phyloP scores from a whole-genome alignment of 2,888 invertebrate genomes.

The Agrypnus murinus region DNA sequence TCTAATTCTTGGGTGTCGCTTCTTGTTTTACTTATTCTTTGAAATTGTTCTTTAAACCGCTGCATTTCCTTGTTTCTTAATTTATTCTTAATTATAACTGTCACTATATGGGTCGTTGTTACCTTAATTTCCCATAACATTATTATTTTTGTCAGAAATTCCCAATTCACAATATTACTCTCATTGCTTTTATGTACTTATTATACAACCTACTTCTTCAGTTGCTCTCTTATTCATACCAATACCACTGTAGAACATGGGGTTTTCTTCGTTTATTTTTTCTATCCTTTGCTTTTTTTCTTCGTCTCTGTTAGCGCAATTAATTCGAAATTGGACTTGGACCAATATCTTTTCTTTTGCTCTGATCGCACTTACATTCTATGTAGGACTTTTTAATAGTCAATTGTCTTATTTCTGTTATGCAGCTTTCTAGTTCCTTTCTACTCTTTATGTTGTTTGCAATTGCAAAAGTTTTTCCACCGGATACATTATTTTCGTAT shows the following conservation, averaged over 20 bases:
- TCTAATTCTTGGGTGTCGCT: too few species aligned
- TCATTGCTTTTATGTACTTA: neutral
- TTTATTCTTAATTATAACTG: too few species aligned
- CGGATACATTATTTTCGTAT: neutral
- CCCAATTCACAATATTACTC: neutral
- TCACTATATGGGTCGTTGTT: neutral
- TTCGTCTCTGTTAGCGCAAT: neutral
- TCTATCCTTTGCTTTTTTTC: neutral
- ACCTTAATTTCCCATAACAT: neutral
- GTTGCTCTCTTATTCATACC: neutral
- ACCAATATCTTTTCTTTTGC: neutral
- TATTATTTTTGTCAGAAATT: conserved; percentile 9
- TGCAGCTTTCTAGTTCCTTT: neutral
- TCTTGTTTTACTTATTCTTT: too few species aligned
- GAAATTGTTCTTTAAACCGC: too few species aligned
- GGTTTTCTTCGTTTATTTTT: neutral
- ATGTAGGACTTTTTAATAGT: neutral
- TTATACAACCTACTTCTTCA: neutral
- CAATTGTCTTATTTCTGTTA: neutral
- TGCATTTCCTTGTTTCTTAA: too few species aligned
- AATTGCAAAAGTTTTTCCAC: neutral
- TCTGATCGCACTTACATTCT: neutral
- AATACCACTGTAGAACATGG: neutral
- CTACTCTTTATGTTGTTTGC: neutral
- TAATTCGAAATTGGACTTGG: neutral